A percentile compares a stretch with the other conserved stretches of the same genome.
Conservation (phyloP, 1,140 invertebrate genomes). For the Hirudo medicinalis region DNA sequence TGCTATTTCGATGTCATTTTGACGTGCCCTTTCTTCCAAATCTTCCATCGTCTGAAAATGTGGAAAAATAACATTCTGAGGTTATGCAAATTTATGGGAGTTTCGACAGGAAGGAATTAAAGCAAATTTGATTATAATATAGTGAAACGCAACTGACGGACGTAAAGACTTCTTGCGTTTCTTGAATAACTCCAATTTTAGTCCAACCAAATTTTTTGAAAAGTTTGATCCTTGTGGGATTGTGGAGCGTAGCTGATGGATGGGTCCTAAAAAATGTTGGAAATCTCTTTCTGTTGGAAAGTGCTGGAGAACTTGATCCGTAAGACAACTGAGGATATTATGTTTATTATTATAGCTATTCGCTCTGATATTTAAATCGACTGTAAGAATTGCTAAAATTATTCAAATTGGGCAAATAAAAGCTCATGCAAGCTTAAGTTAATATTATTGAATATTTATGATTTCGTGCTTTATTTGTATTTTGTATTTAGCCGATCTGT, state of each 20-base stretch:
- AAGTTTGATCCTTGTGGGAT: conserved; percentile 88
- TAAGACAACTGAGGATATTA: conserved; percentile 68
- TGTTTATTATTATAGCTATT: background rate
- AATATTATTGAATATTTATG: background rate
- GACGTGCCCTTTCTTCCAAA: conserved; percentile 81
- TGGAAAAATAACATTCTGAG: background rate
- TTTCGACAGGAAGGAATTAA: background rate
- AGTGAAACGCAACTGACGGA: conserved; percentile 54
- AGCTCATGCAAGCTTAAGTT: no score
- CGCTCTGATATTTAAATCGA: background rate
- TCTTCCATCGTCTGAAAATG: conserved; percentile 78
- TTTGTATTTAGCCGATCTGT: no score
- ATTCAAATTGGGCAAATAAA: no score
- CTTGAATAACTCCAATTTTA: conserved; percentile 86
- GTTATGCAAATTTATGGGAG: background rate
- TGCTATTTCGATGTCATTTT: conserved; percentile 80
- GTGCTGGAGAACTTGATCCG: conserved; percentile 88
- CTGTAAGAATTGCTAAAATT: background rate
- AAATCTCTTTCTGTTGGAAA: conserved; percentile 92
- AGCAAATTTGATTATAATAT: background rate
- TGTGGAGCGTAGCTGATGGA: conserved; percentile 96
- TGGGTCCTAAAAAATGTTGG: conserved; percentile 96
- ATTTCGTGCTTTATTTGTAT: no score
- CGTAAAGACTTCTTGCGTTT: conserved; percentile 97
- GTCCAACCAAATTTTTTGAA: conserved; percentile 96